A percentile compares a stretch with the other conserved stretches of the same genome.
Conservation (phyloP, 2,888 invertebrate genomes). For the Polydrusus pterygomalis region DNA sequence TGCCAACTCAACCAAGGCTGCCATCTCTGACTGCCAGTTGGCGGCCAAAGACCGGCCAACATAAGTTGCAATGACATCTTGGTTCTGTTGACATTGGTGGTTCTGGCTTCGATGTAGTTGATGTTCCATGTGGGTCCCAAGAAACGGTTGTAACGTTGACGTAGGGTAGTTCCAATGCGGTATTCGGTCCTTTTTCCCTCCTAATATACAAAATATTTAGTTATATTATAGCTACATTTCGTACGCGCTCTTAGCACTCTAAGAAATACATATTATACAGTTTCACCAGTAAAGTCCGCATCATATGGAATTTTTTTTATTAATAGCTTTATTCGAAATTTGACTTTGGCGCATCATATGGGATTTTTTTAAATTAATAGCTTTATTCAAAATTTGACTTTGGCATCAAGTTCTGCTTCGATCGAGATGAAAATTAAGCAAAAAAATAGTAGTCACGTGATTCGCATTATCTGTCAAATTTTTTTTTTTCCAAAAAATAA, state of each 20-base stretch:
- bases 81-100: conserved; percentile 80
- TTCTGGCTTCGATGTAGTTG: conserved; percentile 74
- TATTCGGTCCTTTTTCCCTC: conserved; percentile 78
- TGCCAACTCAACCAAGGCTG: conserved; percentile 66
- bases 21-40: conserved; percentile 74
- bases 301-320: too few relatives aligned
- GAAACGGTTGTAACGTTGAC: conserved; percentile 76
- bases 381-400: too few relatives aligned
- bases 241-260: neutral
- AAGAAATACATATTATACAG: neutral
- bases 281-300: too few relatives aligned
- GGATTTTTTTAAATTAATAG: too few relatives aligned
- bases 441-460: too few relatives aligned
- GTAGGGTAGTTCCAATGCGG: conserved; percentile 77
- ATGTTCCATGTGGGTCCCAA: conserved; percentile 75
- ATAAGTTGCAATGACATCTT: conserved; percentile 82
- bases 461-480: too few relatives aligned
- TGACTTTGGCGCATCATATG: too few relatives aligned
- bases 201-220: conserved; percentile 23
- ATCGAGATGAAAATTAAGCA: too few relatives aligned
- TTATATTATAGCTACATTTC: neutral
- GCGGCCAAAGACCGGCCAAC: conserved; percentile 80
- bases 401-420: too few relatives aligned
- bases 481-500: too few relatives aligned
- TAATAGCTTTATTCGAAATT: too few relatives aligned